Evolutionary conservation across 2,113 vertebrate species (phyloP).

Genomic region (Rhinolophus sinicus): DNA sequence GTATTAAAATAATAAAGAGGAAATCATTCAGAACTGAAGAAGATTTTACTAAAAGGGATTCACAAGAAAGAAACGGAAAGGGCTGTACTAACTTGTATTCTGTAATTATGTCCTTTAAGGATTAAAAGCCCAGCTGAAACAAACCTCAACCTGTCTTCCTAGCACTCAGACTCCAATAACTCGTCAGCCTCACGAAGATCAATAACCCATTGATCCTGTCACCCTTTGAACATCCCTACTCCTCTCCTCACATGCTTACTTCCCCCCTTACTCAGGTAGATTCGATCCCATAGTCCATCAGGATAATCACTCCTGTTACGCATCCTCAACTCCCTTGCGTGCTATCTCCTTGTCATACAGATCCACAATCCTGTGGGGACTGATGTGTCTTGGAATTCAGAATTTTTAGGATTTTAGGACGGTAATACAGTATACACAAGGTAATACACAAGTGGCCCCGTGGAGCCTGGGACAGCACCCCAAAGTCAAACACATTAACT

Average conservation of each 20-base stretch:
- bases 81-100: constrained; percentile 13
- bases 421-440: neutral
- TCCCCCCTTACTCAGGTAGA: neutral
- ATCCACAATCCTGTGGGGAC: neutral
- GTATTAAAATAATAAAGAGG: constrained; percentile 39
- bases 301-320: neutral
- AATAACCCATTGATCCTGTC: constrained; percentile 35
- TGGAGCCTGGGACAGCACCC: neutral
- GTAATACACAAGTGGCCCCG: neutral
- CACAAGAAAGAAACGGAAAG: constrained; percentile 30
- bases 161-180: constrained; percentile 39
- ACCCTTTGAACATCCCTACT: neutral
- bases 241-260: neutral
- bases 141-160: constrained; percentile 4
- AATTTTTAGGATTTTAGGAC: neutral
- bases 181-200: constrained; percentile 17
- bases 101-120: neutral
- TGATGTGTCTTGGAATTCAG: neutral
- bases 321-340: neutral
- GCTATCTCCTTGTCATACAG: neutral
- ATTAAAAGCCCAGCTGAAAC: constrained; percentile 47
- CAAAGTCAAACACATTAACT: neutral
- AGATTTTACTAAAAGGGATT: neutral
- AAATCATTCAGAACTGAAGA: constrained; percentile 40
- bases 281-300: neutral